Evolutionary conservation across 2,797 vertebrate genomes (phyloP).

Genomic region (Gallinago solitaria): DNA sequence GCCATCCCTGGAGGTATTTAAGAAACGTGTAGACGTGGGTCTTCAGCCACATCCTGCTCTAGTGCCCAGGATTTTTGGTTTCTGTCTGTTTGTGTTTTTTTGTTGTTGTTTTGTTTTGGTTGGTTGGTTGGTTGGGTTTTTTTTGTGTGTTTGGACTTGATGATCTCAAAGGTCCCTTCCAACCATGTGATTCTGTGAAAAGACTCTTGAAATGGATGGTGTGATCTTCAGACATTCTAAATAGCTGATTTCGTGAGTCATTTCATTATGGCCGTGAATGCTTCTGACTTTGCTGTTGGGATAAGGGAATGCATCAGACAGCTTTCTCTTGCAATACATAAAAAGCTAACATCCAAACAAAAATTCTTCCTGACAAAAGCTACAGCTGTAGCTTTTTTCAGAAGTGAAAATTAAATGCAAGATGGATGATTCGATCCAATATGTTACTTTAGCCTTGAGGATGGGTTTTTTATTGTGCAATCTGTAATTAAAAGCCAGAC

Average conservation of each 20-base stretch:
- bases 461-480: not conserved
- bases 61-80: too few species aligned
- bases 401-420: constrained; percentile 55
- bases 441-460: constrained; percentile 17
- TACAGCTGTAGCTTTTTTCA: constrained; percentile 41
- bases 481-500: constrained; percentile 51
- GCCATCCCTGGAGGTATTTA: too few species aligned
- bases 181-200: not conserved
- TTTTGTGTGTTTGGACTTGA: too few species aligned
- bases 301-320: constrained; percentile 6
- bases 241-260: constrained; percentile 22
- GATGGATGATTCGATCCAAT: constrained; percentile 44
- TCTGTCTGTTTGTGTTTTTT: too few species aligned
- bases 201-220: not conserved
- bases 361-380: constrained; percentile 14
- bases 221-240: not conserved
- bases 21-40: too few species aligned
- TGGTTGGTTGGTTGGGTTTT: too few species aligned
- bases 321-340: not conserved
- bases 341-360: constrained; percentile 28
- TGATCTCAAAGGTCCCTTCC: too few species aligned
- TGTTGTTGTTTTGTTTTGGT: too few species aligned
- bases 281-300: not conserved
- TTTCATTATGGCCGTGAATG: not conserved
- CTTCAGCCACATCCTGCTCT: too few species aligned